Conservation (phyloP, 2,888 invertebrate species). For the Andrena chrysosceles region DNA sequence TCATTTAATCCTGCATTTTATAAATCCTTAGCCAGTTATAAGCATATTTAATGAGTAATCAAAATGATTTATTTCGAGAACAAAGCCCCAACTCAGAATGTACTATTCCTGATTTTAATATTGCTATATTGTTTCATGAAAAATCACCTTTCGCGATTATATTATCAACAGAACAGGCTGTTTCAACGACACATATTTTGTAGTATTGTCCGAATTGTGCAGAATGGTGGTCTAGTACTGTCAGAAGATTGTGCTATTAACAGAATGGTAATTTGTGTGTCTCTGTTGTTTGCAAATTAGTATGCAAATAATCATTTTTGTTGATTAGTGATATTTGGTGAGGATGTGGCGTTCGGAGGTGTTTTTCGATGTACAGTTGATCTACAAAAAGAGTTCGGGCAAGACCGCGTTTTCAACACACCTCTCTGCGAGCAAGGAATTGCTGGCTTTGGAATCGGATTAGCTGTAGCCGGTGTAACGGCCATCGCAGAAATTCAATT, state of each 20-base stretch:
- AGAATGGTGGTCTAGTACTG: no score
- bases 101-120: no score
- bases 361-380: constrained; percentile 98
- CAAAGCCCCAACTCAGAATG: no score
- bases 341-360: constrained; percentile 99
- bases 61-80: no score
- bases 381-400: constrained; percentile 96
- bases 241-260: neutral
- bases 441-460: constrained; percentile 98
- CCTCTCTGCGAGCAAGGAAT: constrained; percentile 98
- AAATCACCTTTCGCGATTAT: no score
- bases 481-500: constrained; percentile 99
- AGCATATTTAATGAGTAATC: no score
- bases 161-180: no score
- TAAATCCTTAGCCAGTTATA: no score
- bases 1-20: no score
- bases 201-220: no score
- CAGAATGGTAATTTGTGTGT: neutral
- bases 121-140: no score
- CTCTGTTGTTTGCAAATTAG: neutral
- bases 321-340: constrained; percentile 93
- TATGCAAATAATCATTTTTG: neutral
- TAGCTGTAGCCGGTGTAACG: constrained; percentile 95
- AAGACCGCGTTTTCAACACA: constrained; percentile 98
- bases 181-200: no score